Evolutionary conservation across 2,888 invertebrate genomes (phyloP).

Genomic region (Leptarthrus brevirostris): DNA sequence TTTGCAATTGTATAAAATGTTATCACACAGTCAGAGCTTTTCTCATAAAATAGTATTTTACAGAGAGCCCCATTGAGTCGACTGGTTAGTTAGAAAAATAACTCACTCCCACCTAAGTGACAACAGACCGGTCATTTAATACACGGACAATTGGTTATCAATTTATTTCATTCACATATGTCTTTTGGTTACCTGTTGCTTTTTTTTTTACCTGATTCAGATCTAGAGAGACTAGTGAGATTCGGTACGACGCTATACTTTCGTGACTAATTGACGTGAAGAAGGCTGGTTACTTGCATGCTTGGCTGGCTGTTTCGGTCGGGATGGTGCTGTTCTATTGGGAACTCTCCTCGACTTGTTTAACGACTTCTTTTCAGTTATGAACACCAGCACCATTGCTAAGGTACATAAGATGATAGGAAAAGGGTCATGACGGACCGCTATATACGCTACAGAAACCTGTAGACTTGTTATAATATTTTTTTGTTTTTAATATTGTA

Average conservation of each 20-base stretch:
- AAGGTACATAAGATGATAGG: not conserved
- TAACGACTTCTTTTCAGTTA: constrained; percentile 22
- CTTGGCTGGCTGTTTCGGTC: constrained; percentile 6
- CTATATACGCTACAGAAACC: not conserved
- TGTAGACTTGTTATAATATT: no score
- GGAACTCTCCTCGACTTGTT: constrained; percentile 6
- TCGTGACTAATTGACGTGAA: constrained; percentile 41
- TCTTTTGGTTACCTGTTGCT: not conserved
- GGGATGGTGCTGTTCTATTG: constrained; percentile 24
- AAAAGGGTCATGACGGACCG: constrained; percentile 9
- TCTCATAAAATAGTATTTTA: no score
- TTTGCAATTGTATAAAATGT: no score
- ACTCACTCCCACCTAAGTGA: constrained; percentile 7
- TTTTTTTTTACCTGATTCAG: constrained; percentile 14
- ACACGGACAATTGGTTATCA: constrained; percentile 8
- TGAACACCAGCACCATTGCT: not conserved
- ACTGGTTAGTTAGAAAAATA: not conserved
- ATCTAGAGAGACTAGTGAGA: not conserved
- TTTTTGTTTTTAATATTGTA: not conserved
- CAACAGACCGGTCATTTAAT: constrained; percentile 9
- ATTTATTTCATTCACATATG: not conserved
- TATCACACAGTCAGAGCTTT: no score
- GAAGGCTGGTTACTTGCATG: constrained; percentile 6
- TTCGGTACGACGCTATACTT: not conserved
- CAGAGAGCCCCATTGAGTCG: no score